Percentiles rank a stretch among this genome's conserved stretches.
Conservation (phyloP, 1,140 invertebrate genomes). For the Nomia melanderi region DNA sequence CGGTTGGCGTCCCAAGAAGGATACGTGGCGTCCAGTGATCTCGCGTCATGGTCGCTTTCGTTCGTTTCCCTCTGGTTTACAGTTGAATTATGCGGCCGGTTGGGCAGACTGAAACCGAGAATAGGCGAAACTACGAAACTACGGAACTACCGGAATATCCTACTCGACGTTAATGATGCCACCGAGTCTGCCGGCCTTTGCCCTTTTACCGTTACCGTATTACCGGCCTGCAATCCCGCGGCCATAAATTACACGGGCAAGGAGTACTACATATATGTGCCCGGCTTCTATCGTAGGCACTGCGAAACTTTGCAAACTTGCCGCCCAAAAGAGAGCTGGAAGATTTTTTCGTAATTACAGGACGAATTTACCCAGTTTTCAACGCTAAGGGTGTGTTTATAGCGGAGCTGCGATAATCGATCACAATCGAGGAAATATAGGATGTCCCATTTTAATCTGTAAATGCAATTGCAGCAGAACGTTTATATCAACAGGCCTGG, state of each 20-base stretch:
- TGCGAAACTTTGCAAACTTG: constrained; percentile 46
- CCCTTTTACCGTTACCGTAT: constrained; percentile 50
- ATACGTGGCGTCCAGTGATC: no score
- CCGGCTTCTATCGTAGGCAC: constrained; percentile 36
- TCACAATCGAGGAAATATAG: no score
- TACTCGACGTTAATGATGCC: constrained; percentile 64
- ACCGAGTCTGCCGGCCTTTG: constrained; percentile 44
- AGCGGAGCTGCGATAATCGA: not conserved
- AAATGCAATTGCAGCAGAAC: no score
- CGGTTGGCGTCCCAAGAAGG: no score
- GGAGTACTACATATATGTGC: constrained; percentile 45
- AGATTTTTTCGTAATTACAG: constrained; percentile 36
- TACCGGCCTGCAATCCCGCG: constrained; percentile 44
- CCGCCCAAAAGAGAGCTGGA: not conserved
- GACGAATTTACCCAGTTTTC: not conserved
- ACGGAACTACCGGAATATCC: constrained; percentile 58
- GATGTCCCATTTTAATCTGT: no score
- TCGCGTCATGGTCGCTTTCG: constrained; percentile 17
- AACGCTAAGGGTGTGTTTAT: not conserved
- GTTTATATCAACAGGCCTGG: no score
- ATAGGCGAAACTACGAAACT: constrained; percentile 56
- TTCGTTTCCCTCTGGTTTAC: constrained; percentile 38
- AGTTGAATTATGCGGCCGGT: constrained; percentile 48
- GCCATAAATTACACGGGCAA: constrained; percentile 56
- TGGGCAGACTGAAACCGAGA: constrained; percentile 46